Evolutionary conservation across 1,140 invertebrate genomes (phyloP).

Genomic region (Oppia nitens): DNA sequence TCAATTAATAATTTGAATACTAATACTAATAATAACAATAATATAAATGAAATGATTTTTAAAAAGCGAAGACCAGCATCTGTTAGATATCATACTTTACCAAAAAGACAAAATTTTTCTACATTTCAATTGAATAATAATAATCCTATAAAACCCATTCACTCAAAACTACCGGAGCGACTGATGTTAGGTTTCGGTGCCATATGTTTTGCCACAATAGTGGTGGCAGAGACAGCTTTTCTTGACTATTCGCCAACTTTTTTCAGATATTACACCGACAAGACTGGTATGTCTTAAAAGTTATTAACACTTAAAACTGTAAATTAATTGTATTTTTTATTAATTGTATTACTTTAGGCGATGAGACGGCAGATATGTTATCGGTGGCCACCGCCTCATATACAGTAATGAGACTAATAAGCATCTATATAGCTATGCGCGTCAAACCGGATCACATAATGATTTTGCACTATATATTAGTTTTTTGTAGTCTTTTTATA

Average conservation of each 20-base stretch:
- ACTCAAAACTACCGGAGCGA: not conserved
- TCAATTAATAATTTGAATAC: not conserved
- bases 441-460: not conserved
- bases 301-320: no score
- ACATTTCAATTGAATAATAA: not conserved
- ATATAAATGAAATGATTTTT: not conserved
- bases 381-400: not conserved
- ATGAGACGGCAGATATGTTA: not conserved
- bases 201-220: not conserved
- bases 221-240: not conserved
- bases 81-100: no score
- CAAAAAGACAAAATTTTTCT: no score
- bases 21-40: not conserved
- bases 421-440: not conserved
- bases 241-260: not conserved
- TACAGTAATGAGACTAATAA: not conserved
- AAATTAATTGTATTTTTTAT: no score
- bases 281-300: not conserved
- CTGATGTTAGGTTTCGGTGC: not conserved
- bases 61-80: no score
- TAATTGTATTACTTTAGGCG: not conserved
- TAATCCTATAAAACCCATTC: not conserved
- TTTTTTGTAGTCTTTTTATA: not conserved
- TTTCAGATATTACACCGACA: not conserved
- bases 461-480: not conserved